Conservation (phyloP, 35 echinoderm and acorn worm species). For the Apostichopus japonicus region DNA sequence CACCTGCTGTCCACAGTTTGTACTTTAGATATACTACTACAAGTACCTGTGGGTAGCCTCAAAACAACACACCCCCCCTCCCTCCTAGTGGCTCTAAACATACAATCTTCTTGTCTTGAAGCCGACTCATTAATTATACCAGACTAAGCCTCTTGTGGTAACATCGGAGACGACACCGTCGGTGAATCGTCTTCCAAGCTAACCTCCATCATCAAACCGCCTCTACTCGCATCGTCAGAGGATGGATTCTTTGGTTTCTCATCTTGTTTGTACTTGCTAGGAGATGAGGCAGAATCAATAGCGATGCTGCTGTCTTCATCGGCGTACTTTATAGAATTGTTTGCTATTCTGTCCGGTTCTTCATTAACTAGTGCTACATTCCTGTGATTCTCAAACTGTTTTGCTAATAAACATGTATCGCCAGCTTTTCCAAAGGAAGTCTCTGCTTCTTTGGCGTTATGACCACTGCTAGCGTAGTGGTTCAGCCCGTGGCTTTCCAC, state of each 20-base stretch:
- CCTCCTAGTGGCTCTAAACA: background rate
- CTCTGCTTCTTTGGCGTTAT: background rate
- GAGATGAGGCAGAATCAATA: background rate
- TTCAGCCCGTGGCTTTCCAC: background rate
- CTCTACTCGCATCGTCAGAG: background rate
- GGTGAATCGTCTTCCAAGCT: slow-evolving; percentile 37
- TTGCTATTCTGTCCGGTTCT: background rate
- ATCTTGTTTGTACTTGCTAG: background rate
- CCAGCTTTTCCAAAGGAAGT: slow-evolving; percentile 22
- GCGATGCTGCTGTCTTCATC: slow-evolving; percentile 23
- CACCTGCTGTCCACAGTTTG: background rate
- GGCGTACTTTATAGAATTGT: background rate
- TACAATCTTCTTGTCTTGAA: background rate
- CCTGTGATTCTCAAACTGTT: slow-evolving; percentile 26
- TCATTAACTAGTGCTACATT: background rate
- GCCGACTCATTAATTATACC: background rate
- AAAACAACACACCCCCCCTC: too few relatives aligned
- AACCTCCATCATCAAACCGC: background rate
- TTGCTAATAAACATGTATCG: background rate
- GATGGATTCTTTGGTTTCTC: background rate
- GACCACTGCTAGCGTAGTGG: background rate
- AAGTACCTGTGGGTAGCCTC: too few relatives aligned
- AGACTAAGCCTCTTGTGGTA: slow-evolving; percentile 4
- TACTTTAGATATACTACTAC: background rate
- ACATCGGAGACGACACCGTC: slow-evolving; percentile 24